These are phyloP conservation scores for Temnothorax unifasciatus DNA, from an alignment of 2,888 invertebrate genomes.

Conservation along the genomic window DNA sequence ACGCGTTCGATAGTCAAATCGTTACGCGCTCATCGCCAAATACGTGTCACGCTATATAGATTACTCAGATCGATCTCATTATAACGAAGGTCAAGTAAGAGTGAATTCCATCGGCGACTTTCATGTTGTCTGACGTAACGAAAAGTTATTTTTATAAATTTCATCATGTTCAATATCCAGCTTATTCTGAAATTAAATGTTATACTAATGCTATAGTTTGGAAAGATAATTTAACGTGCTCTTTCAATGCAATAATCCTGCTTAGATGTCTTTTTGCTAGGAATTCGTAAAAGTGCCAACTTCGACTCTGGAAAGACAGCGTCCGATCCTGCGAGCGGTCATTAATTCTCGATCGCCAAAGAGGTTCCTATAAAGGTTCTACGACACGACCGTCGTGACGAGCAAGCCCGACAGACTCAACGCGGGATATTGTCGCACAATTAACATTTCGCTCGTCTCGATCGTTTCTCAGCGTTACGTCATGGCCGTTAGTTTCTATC, in stretches of 20 bases:
- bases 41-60: conserved; percentile 61
- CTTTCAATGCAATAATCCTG: background rate
- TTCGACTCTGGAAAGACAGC: background rate
- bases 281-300: background rate
- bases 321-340: background rate
- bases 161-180: background rate
- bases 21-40: conserved; percentile 67
- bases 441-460: conserved; percentile 56
- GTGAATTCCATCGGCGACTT: conserved; percentile 82
- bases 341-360: conserved; percentile 20
- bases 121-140: conserved; percentile 79
- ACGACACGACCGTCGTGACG: background rate
- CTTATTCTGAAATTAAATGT: background rate
- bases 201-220: background rate
- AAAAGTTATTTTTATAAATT: background rate
- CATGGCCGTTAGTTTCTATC: conserved; percentile 29
- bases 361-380: background rate
- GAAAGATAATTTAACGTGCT: background rate
- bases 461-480: conserved; percentile 50
- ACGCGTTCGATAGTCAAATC: conserved; percentile 50
- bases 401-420: conserved; percentile 27
- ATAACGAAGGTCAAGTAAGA: conserved; percentile 83
- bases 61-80: conserved; percentile 79
- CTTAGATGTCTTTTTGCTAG: background rate
- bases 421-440: conserved; percentile 55